phyloP scores from a whole-genome alignment of 2,113 vertebrate species.

The Siphamia tubifer region DNA sequence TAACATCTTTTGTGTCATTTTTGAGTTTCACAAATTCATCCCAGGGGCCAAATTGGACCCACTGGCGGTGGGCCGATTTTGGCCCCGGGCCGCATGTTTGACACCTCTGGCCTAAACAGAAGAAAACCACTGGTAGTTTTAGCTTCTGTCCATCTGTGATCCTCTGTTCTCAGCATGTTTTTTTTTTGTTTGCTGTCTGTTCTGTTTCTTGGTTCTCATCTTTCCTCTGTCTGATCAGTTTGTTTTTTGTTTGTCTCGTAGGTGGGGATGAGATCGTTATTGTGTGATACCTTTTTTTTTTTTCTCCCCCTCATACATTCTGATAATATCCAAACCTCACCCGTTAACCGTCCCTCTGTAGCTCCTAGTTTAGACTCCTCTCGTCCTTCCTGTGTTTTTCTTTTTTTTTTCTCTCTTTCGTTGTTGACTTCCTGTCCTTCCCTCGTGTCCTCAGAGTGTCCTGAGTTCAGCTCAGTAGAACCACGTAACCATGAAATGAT shows the following conservation, averaged over 20 bases:
- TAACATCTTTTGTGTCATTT: too few relatives aligned
- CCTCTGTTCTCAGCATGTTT: constrained; percentile 8
- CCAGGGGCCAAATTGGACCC: too few relatives aligned
- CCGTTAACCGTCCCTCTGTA: constrained; percentile 33
- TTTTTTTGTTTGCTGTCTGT: constrained; percentile 48
- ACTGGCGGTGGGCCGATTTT: too few relatives aligned
- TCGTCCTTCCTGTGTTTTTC: neutral
- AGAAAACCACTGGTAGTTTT: too few relatives aligned
- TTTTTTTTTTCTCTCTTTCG: neutral
- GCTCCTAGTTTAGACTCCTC: constrained; percentile 26
- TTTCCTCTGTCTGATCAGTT: constrained; percentile 67
- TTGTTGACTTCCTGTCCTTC: constrained; percentile 40
- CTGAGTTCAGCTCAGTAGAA: constrained; percentile 56
- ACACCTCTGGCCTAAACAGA: too few relatives aligned
- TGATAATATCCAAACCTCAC: constrained; percentile 22
- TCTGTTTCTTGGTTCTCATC: constrained; percentile 33
- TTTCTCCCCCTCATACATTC: too few relatives aligned
- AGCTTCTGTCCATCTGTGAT: too few relatives aligned
- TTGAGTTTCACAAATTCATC: too few relatives aligned
- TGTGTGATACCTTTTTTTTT: constrained; percentile 63
- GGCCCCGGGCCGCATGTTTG: too few relatives aligned
- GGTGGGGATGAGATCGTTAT: constrained; percentile 75
- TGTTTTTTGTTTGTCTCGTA: constrained; percentile 75
- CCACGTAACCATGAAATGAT: constrained; percentile 63
- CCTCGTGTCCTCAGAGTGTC: constrained; percentile 58